These are phyloP conservation scores for Cuculus canorus DNA, from an alignment of 2,797 vertebrate species.

Conservation along the genomic window DNA sequence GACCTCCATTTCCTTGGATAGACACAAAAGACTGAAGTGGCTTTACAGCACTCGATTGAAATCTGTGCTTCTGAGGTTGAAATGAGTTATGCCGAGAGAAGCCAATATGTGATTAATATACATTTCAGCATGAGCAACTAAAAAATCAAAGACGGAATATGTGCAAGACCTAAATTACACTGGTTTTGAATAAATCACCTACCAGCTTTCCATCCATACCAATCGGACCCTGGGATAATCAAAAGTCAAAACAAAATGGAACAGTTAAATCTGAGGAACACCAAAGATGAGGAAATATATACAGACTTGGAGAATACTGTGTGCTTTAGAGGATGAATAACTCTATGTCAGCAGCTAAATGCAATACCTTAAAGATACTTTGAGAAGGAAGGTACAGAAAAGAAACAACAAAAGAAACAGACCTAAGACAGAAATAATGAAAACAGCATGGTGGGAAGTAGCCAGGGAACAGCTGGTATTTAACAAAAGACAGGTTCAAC, in stretches of 20 bases:
- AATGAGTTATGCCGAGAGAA: not conserved
- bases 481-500: conserved; percentile 68
- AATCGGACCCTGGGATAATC: conserved; percentile 64
- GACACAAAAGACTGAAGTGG: not conserved
- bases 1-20: not conserved
- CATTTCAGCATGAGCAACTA: not conserved
- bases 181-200: conserved; percentile 57
- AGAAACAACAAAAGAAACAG: conserved; percentile 76
- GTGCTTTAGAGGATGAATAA: not conserved
- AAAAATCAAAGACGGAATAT: not conserved
- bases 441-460: conserved; percentile 73
- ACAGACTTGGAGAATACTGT: not conserved
- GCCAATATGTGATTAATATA: not conserved
- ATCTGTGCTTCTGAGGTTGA: not conserved
- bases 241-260: conserved; percentile 69
- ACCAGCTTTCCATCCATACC: conserved; percentile 73
- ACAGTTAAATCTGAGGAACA: conserved; percentile 64
- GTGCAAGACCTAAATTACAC: conserved; percentile 22
- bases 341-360: conserved; percentile 1
- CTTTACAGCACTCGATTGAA: not conserved
- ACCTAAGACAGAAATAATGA: conserved; percentile 72
- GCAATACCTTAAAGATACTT: not conserved
- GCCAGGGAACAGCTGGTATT: conserved; percentile 80
- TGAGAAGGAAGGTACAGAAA: conserved; percentile 35
- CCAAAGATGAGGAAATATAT: not conserved